Evolutionary conservation across 1,140 invertebrate species (phyloP).

Genomic region (Drosophila littoralis): DNA sequence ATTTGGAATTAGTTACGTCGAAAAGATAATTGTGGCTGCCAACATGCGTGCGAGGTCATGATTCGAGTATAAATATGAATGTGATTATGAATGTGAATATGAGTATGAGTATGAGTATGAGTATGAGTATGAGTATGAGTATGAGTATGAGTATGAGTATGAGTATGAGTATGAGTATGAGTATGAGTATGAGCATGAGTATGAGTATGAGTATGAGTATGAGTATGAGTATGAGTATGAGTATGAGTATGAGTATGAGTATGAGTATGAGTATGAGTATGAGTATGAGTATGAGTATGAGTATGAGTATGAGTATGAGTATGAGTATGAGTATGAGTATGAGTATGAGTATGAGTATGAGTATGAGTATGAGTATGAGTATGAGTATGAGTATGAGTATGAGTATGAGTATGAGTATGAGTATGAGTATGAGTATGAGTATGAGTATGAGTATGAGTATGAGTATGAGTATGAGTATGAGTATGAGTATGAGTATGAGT

Average conservation of each 20-base stretch:
- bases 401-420: not conserved
- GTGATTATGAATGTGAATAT: not conserved
- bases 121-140: not conserved
- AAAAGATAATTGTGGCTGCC: constrained; percentile 31
- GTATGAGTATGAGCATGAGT: too few species aligned
- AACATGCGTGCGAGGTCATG: constrained; percentile 52
- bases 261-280: constrained; percentile 4
- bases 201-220: not conserved
- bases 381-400: not conserved
- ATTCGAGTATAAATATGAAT: constrained; percentile 7
- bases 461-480: too few species aligned
- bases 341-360: constrained; percentile 3
- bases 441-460: constrained; percentile 4
- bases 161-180: constrained; percentile 8
- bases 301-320: not conserved
- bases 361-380: not conserved
- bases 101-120: not conserved
- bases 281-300: too few species aligned
- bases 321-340: not conserved
- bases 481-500: not conserved
- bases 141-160: constrained; percentile 4
- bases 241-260: not conserved
- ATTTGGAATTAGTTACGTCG: constrained; percentile 53
- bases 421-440: not conserved
- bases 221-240: not conserved